Conservation (phyloP, 2,113 vertebrate genomes). For the Gambusia affinis region DNA sequence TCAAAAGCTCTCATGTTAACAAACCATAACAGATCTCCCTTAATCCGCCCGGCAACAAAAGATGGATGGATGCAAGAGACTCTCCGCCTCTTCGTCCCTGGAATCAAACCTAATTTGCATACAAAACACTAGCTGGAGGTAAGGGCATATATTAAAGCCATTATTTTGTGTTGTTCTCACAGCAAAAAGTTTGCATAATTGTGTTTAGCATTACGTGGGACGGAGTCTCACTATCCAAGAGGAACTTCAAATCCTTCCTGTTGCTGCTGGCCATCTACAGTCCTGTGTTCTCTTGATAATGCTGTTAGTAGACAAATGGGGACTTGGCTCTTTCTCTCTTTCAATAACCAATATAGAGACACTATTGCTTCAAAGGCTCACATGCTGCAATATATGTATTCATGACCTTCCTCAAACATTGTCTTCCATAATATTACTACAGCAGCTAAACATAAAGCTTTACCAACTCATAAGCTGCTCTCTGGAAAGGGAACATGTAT, state of each 20-base stretch:
- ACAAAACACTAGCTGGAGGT: constrained; percentile 80
- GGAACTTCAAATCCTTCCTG: constrained; percentile 78
- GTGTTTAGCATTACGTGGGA: constrained; percentile 66
- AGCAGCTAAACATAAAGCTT: constrained; percentile 16
- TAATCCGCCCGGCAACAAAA: constrained; percentile 81
- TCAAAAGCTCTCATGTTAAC: constrained; percentile 83
- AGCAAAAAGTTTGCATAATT: constrained; percentile 80
- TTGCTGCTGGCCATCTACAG: constrained; percentile 74
- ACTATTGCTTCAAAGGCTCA: constrained; percentile 54
- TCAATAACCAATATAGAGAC: constrained; percentile 47
- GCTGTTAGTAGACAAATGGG: constrained; percentile 58
- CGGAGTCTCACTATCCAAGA: constrained; percentile 63
- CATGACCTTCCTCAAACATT: constrained; percentile 63
- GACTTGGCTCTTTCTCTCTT: constrained; percentile 39
- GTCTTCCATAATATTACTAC: constrained; percentile 50
- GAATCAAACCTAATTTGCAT: constrained; percentile 83
- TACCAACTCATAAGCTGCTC: not conserved
- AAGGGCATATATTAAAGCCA: constrained; percentile 82
- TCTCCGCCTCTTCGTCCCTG: constrained; percentile 74
- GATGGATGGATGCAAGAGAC: constrained; percentile 78
- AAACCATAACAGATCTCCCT: constrained; percentile 82
- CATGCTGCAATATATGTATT: constrained; percentile 43
- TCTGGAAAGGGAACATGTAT: not conserved
- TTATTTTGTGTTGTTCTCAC: constrained; percentile 78
- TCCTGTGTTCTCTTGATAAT: constrained; percentile 78